Evolutionary conservation across 2,113 vertebrate genomes (phyloP).

Genomic region (Gallinago media): DNA sequence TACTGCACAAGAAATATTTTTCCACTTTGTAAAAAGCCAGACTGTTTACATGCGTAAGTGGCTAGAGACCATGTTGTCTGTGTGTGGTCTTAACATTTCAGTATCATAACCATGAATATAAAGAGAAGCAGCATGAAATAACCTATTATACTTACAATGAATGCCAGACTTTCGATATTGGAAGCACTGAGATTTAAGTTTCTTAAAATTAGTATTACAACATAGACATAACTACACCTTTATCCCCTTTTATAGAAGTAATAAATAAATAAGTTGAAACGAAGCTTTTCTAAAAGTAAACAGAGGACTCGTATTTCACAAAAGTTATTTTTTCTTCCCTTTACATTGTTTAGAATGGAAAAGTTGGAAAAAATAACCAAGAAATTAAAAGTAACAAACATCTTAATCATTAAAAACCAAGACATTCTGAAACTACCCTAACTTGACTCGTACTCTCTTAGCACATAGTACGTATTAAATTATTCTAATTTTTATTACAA

Average conservation of each 20-base stretch:
- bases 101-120: conserved; percentile 81
- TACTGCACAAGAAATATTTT: conserved; percentile 80
- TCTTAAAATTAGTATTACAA: conserved; percentile 16
- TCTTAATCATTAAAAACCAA: accelerated
- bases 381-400: background rate
- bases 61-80: conserved; percentile 82
- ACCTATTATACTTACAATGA: conserved; percentile 70
- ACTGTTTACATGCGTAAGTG: conserved; percentile 86
- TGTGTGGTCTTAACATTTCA: conserved; percentile 88
- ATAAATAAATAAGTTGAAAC: background rate
- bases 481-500: background rate
- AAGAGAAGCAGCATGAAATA: conserved; percentile 83
- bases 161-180: conserved; percentile 54
- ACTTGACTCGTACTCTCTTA: background rate
- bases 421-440: background rate
- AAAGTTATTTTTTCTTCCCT: background rate
- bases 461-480: background rate
- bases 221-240: background rate
- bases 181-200: conserved; percentile 5
- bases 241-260: background rate
- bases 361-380: background rate
- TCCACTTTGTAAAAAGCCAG: conserved; percentile 85
- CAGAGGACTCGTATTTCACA: background rate
- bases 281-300: background rate
- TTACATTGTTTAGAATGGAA: background rate